Base-by-base conservation (phyloP, 2,888 invertebrate species). In the Gymnocheta viridis region DNA sequence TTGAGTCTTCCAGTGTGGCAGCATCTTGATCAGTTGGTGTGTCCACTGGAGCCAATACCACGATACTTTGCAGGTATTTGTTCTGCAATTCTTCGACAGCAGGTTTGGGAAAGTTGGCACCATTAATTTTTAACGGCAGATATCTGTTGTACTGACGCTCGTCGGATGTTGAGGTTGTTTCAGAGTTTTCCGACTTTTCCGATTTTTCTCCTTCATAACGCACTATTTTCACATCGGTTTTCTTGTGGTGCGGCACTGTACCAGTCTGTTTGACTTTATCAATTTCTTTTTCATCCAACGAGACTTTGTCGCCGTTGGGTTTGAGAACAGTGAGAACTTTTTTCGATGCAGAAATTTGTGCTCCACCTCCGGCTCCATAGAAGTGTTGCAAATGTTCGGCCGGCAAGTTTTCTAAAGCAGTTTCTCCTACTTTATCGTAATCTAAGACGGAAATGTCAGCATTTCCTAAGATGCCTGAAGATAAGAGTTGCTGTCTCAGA, bases 391-490 rank as follows among this genome's bases (percentile, higher is more conserved):
- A 91, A 87, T 97, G 97, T 91, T 97, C 96, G 69, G 96, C 96
- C 2, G 97, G 96, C 66, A 97, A 91, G 85, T 95, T 96, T 85
- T 96, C 96, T 67, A 97, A 92, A 4, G 96, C 95, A 73, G 96
- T 96, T 85, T 96, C 97, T 35, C 97, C 97, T 49, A 96, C 95
- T 93, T 97, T 97, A 88, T 97, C 97, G 88, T 97, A 97, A 92
- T 97, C 97, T 80, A 97, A 92, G 62, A 97, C 94, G 86, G 97
- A 97, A 82, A 97, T 97, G 87, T 97, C 96, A 56, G 97, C 97
- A 89, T 97, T 96, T 87, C 96, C 96, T 74, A 97, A 92, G 87
- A 97, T 97, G 47, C 97, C 97, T 0, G 97, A 97, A 64, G 96
- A 95, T 58, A 97, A 92, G 5, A 97, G 92, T 88, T 97, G 97